Evolutionary conservation across 1,140 invertebrate species (phyloP), one percentile per base, ranked within the genome.

Genomic region (Hestina assimilis): DNA sequence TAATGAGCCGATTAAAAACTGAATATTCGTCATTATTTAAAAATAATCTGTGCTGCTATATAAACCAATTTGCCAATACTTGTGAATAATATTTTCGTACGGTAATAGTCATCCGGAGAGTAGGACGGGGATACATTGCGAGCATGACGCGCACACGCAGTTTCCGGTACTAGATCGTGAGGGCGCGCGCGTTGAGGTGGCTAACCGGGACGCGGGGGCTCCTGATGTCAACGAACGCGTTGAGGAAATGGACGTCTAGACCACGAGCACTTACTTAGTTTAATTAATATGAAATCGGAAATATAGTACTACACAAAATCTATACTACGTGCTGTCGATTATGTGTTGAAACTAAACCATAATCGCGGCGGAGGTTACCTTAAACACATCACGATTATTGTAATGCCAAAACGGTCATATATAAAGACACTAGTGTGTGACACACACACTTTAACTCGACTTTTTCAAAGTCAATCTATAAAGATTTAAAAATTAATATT

Each of bases 171-270:
- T 50, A 38, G 54, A 48, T 31, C 45, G 45, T 50, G 45, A 42
- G 17, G 51, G 43, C 52, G 41, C 20, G 40, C 19, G 53, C 43
- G 29, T 14, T 21, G 9, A 17, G 28, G 33, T 14, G 31, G 20
- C 40, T 15, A 31, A 4, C 9, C 14, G 43, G 54, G 42, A 40
- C 23, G 53, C 28, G 41, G 24, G 50, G 48, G 43, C 26, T 12
- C 17, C 31, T 46, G 47, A 63, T 67, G 74, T 77, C 72, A 75
- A 75, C 52, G 74, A 71, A 73, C 74, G 69, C 35, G 21, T 63
- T 43, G 63, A 74, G 75, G 75, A 77, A 75, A 67, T 71, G 72
- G 62, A 59, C 58, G 75, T 77, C 75, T 77, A 70, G 72, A 75
- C 72, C 67, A 60, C 58, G 45, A 62, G 42, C 47, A 64, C 62